phyloP scores from a whole-genome alignment of 2,797 vertebrate species.

The Rhinophrynus dorsalis region DNA sequence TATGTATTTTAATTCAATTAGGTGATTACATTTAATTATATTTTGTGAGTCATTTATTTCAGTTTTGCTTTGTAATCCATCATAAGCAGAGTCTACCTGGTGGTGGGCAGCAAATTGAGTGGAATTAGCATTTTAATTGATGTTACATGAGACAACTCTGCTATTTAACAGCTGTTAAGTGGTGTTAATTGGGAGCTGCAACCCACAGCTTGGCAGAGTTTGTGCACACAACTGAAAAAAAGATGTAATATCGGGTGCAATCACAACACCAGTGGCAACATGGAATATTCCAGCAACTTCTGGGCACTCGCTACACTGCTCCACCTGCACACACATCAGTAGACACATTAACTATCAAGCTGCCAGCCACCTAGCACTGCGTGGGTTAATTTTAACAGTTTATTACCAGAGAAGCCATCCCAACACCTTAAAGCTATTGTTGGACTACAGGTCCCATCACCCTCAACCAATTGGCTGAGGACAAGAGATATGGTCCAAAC shows the following conservation, averaged over 20 bases:
- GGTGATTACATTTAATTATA: conserved; percentile 40
- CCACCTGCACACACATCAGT: too few relatives aligned
- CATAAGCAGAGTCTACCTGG: conserved; percentile 48
- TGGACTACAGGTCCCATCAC: too few relatives aligned
- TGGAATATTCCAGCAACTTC: background rate
- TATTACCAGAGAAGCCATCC: too few relatives aligned
- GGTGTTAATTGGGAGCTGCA: conserved; percentile 60
- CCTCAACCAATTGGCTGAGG: too few relatives aligned
- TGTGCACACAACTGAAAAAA: conserved; percentile 54
- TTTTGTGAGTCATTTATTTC: conserved; percentile 48
- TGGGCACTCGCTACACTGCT: background rate
- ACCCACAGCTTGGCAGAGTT: conserved; percentile 59
- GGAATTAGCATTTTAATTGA: conserved; percentile 59
- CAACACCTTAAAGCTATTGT: too few relatives aligned
- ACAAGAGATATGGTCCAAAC: too few relatives aligned
- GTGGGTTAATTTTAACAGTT: too few relatives aligned
- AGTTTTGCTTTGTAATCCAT: conserved; percentile 47
- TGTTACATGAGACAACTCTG: conserved; percentile 57
- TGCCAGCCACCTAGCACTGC: too few relatives aligned
- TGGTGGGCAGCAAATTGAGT: conserved; percentile 48
- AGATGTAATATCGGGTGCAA: conserved; percentile 6
- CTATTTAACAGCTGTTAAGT: conserved; percentile 64
- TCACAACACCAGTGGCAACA: background rate
- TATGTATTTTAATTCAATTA: conserved; percentile 40
- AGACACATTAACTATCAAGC: too few relatives aligned